Percentiles rank a stretch among this genome's conserved stretches.
Evolutionary conservation across 2,113 vertebrate genomes (phyloP).

Genomic region (Psittacus erithacus): DNA sequence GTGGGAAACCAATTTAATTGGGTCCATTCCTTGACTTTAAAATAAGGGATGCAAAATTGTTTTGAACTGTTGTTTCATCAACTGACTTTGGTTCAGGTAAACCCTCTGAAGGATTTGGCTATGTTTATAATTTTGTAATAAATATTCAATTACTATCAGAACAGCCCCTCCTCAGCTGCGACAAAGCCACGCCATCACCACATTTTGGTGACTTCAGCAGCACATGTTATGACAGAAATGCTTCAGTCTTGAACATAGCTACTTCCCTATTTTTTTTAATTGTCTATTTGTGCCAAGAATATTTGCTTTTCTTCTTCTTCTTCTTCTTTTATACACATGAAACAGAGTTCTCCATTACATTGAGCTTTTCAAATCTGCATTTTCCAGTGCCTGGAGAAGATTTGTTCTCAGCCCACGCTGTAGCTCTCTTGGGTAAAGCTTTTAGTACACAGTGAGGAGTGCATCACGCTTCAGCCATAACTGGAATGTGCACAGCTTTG

Average conservation of each 20-base stretch:
- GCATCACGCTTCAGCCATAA: conserved; percentile 37
- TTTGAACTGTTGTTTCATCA: background rate
- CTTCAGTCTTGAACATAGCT: conserved; percentile 10
- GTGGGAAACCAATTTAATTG: background rate
- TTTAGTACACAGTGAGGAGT: background rate
- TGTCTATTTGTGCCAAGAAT: conserved; percentile 30
- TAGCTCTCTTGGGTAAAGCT: background rate
- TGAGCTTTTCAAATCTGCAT: background rate
- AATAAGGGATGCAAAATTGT: background rate
- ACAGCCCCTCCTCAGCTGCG: background rate
- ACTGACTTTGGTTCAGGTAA: background rate
- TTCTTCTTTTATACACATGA: background rate
- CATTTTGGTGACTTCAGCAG: conserved; percentile 45
- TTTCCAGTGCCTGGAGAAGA: background rate
- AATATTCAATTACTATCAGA: background rate
- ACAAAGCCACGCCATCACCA: background rate
- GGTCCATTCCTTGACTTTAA: background rate
- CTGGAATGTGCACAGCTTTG: conserved; percentile 73
- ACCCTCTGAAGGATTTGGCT: background rate
- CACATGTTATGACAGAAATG: conserved; percentile 29
- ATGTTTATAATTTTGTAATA: conserved; percentile 33
- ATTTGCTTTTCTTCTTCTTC: conserved; percentile 30
- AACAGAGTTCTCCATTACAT: background rate
- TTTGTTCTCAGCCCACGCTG: background rate
- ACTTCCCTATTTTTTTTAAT: conserved; percentile 48